Evolutionary conservation across 1,140 invertebrate genomes (phyloP).

Genomic region (Drepana arcuata): DNA sequence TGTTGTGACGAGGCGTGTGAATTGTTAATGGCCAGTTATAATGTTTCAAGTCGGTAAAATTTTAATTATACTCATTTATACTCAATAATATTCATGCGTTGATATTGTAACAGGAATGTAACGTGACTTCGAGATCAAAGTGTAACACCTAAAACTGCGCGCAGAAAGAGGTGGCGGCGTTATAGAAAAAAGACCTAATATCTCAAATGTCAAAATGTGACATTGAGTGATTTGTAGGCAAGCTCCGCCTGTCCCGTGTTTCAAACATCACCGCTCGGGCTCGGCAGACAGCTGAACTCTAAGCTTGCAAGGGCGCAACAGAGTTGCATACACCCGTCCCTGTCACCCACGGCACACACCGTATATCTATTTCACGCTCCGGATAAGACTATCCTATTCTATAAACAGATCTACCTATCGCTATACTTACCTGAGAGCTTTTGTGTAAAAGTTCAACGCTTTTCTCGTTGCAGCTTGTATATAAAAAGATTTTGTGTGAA

Average conservation of each 20-base stretch:
- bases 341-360: constrained; percentile 26
- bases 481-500: constrained; percentile 52
- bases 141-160: constrained; percentile 15
- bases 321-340: constrained; percentile 49
- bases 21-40: constrained; percentile 30
- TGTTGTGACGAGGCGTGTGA: constrained; percentile 42
- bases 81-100: no score
- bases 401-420: constrained; percentile 58
- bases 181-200: constrained; percentile 73
- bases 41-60: no score
- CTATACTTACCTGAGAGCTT: constrained; percentile 67
- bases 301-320: constrained; percentile 53
- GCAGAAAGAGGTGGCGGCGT: constrained; percentile 54
- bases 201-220: constrained; percentile 73
- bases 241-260: constrained; percentile 72
- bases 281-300: constrained; percentile 66
- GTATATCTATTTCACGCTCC: constrained; percentile 39
- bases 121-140: no score
- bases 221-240: constrained; percentile 74
- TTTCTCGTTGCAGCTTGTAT: constrained; percentile 58
- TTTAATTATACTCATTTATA: no score
- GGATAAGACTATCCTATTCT: constrained; percentile 57
- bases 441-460: constrained; percentile 66
- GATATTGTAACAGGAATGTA: no score
- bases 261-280: constrained; percentile 71